Base-by-base conservation (phyloP, 2,113 vertebrate species). In the Euleptes europaea region DNA sequence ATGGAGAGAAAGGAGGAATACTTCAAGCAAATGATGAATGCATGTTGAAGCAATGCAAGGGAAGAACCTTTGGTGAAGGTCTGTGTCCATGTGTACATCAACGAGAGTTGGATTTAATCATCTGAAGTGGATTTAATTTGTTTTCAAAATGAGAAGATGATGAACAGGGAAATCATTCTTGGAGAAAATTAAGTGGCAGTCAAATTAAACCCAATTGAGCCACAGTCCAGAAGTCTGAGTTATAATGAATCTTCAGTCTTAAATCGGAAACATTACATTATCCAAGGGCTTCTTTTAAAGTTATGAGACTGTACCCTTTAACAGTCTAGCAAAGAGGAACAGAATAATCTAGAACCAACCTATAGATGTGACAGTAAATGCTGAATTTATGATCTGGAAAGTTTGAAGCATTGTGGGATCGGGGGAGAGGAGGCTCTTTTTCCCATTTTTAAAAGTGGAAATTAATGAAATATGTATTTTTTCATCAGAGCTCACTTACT, bases 101-200 rank as follows among this genome's bases (percentile, higher is more conserved):
- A 40, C 67, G 63, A 84, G 63, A 76, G 75, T 51, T 84, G 63
- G 69, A 84, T 77, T 84, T 84, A 84, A 76, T 77, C 67, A 87
- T 4, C 89, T 87, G 88, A 63, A 85, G 0, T 1, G 44, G 38
- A 82, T 31, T 31, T 65, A 84, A 67, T 84, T 76, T 84, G 51
- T 44, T 73, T 83, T 83, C 78, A 86, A n/a, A 63, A 82, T 14
- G 76, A 40, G 76, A 88, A 17, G 72, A 40, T 71, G 51, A 84
- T 66, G 82, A 77, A 76, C 78, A 78, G 82, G 44, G 84, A 84
- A 80, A 12, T 74, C 7, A 38, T 31, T 63, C 17, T 84, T 82
- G 63, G 82, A 71, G 47, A 35, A 82, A 76, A 84, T 84, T 84
- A 84, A 77, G 63, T 72, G 60, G 66, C 73, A 83, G 51, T 1